Evolutionary conservation across 2,113 vertebrate genomes (phyloP), one percentile per base, ranked within the genome.

Genomic region (Myodes glareolus): DNA sequence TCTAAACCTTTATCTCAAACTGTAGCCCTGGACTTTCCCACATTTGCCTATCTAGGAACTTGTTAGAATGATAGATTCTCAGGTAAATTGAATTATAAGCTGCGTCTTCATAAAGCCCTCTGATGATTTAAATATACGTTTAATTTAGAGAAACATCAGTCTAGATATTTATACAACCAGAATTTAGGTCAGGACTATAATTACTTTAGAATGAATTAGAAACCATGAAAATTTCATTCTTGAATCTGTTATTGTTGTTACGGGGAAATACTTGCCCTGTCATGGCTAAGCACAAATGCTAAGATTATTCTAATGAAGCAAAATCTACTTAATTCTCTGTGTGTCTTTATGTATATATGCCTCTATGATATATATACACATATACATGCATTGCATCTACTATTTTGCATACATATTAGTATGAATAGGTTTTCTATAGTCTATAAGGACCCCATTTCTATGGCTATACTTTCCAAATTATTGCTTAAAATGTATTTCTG

Each of bases 401-500:
- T 68, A 29, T 85, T 85, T 65, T 47, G 42, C 42, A 68, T 47
- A 47, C 39, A 85, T 29, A 85, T 33, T 45, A 29, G 25, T 61
- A 27, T 42, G 27, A 45, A 42, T 63, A 45, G 1, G n/a, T 45
- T 65, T 85, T 65, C 25, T 65, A 50, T 0, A 73, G 67, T 87
- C 81, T 88, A 12, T 67, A 88, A 55, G 21, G 42, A 52, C 36
- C 33, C 63, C 4, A 88, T 94, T 81, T 87, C 17, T 39, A 81
- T 63, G 7, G 47, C 45, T 27, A 92, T 29, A 72, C 14, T 87
- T 25, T 89, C 6, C 21, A 68, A 93, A 75, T 84, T 75, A 58
- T 78, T 47, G 80, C 9, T 73, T 89, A 63, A 90, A 85, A 29
- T 94, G 5, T 36, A 90, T 95, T 80, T 96, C 31, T 72, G 81